Conservation (phyloP, 2,888 invertebrate species). For the Stictocephala bisonia region DNA sequence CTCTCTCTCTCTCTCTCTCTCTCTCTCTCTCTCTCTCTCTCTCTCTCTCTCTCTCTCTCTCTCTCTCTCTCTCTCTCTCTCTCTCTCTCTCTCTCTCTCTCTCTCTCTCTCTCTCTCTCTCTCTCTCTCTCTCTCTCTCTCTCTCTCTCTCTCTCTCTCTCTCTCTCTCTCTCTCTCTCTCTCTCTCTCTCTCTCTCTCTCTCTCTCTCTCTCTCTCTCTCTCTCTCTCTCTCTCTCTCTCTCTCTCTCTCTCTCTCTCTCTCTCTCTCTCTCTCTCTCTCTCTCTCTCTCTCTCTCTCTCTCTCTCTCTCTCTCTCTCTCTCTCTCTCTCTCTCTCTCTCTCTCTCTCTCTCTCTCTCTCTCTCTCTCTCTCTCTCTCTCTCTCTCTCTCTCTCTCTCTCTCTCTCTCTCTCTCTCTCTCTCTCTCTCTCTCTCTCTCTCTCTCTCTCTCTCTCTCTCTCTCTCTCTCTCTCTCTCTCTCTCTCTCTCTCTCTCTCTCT, state of each 20-base stretch:
- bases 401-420: neutral
- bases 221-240: constrained; percentile 19
- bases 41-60: constrained; percentile 19
- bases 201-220: constrained; percentile 19
- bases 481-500: neutral
- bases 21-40: constrained; percentile 22
- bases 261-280: constrained; percentile 22
- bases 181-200: constrained; percentile 24
- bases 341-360: constrained; percentile 17
- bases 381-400: neutral
- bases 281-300: constrained; percentile 22
- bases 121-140: constrained; percentile 24
- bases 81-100: constrained; percentile 22
- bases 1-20: constrained; percentile 19
- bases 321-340: constrained; percentile 20
- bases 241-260: constrained; percentile 24
- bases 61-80: constrained; percentile 24
- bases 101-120: constrained; percentile 22
- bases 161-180: constrained; percentile 19
- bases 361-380: constrained; percentile 22
- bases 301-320: constrained; percentile 20
- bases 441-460: neutral
- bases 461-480: neutral
- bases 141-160: constrained; percentile 20
- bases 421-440: neutral